A percentile compares a stretch with the other conserved stretches of the same genome.
phyloP scores from a whole-genome alignment of 2,113 vertebrate genomes.

The Mugil cephalus region DNA sequence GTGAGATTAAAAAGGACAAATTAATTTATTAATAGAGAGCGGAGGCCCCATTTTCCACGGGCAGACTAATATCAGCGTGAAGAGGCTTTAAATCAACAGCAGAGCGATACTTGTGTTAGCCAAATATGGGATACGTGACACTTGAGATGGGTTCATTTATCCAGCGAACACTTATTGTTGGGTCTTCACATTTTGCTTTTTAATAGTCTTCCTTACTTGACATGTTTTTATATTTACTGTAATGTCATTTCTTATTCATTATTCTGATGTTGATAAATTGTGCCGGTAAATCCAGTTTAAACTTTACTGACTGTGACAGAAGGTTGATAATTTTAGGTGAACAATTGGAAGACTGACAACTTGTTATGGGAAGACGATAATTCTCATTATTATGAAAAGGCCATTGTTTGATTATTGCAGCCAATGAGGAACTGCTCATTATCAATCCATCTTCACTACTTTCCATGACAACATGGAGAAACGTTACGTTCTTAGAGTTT shows the following conservation, averaged over 20 bases:
- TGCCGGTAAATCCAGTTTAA: not conserved
- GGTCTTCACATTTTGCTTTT: not conserved
- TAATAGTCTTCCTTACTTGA: not conserved
- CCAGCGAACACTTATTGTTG: not conserved
- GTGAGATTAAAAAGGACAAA: slow-evolving; percentile 46
- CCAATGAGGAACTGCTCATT: not conserved
- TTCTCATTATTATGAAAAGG: not conserved
- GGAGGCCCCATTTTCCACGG: slow-evolving; percentile 22
- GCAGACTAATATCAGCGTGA: slow-evolving; percentile 8
- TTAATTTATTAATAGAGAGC: slow-evolving; percentile 28
- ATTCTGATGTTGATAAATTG: not conserved
- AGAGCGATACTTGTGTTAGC: slow-evolving; percentile 11
- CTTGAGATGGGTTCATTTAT: not conserved
- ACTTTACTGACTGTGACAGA: not conserved
- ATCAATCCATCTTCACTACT: not conserved
- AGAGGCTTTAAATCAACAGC: slow-evolving; percentile 27
- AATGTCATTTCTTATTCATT: no score
- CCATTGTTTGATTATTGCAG: not conserved
- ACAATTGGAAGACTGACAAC: not conserved
- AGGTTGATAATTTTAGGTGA: not conserved
- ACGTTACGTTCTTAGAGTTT: slow-evolving; percentile 17
- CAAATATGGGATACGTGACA: slow-evolving; percentile 25
- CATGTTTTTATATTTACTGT: not conserved
- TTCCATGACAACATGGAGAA: not conserved
- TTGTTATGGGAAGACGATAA: not conserved